These are phyloP conservation scores for Lepidochitona cinerea DNA, from an alignment of 2,888 invertebrate genomes.

Conservation along the genomic window DNA sequence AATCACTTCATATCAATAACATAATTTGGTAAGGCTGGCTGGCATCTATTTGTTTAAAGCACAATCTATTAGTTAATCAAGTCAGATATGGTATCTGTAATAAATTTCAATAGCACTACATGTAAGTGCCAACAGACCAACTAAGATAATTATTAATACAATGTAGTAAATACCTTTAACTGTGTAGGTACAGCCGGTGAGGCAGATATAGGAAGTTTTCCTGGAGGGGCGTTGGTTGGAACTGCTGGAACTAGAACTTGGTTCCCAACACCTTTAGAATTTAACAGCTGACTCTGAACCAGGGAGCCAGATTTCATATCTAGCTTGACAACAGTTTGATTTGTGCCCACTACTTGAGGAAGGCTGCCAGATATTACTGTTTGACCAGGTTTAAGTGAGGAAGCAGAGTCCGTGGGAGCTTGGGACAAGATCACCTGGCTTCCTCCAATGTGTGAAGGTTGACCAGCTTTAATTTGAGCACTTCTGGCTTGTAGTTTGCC, in stretches of 20 bases:
- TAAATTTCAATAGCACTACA: too few species aligned
- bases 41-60: too few species aligned
- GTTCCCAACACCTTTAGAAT: neutral
- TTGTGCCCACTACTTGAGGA: neutral
- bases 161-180: constrained; percentile 47
- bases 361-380: neutral
- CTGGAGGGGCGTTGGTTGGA: constrained; percentile 4
- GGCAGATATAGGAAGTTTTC: constrained; percentile 27
- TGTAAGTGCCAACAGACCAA: too few species aligned
- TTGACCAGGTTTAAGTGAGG: neutral
- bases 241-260: constrained; percentile 6
- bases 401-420: too few species aligned
- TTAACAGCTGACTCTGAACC: neutral
- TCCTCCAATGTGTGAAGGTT: constrained; percentile 11
- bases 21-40: too few species aligned
- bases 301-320: neutral
- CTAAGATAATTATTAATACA: too few species aligned
- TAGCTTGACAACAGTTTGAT: neutral
- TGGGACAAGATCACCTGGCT: neutral
- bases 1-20: too few species aligned
- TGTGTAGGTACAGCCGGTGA: constrained; percentile 48
- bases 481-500: constrained; percentile 73
- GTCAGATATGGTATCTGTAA: too few species aligned
- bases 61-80: too few species aligned
- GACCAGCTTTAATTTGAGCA: constrained; percentile 22